phyloP scores from a whole-genome alignment of 30 jellyfish, hydroid and myxozoan species.

The Haliclystus octoradiatus region DNA sequence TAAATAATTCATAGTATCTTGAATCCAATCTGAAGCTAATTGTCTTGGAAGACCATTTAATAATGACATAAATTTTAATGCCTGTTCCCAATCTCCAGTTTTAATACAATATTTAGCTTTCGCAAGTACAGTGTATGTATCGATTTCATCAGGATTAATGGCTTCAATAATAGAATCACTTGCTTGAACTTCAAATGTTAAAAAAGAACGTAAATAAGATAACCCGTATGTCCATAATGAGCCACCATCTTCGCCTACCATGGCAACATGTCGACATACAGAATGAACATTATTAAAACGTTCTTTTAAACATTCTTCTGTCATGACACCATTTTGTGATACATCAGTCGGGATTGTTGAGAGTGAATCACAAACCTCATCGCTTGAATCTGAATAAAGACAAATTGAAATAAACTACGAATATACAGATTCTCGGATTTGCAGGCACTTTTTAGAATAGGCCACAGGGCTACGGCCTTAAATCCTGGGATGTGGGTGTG shows the following conservation, averaged over 20 bases:
- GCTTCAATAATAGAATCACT: slow-evolving; percentile 26
- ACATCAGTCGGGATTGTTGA: slow-evolving; percentile 71
- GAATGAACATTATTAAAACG: slow-evolving; percentile 57
- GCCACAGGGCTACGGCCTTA: too few species aligned
- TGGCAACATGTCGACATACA: slow-evolving; percentile 70
- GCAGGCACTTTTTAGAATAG: too few species aligned
- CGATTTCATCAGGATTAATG: slow-evolving; percentile 43
- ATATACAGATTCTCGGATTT: too few species aligned
- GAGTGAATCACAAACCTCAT: slow-evolving; percentile 29
- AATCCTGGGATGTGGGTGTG: too few species aligned
- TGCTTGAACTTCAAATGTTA: slow-evolving; percentile 40
- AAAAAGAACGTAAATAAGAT: slow-evolving; percentile 53
- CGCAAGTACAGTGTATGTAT: slow-evolving; percentile 68
- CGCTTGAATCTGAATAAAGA: slow-evolving; percentile 31
- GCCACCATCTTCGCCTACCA: slow-evolving; percentile 67
- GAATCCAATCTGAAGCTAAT: slow-evolving; percentile 75
- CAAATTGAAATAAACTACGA: too few species aligned
- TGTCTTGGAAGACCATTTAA: slow-evolving; percentile 66
- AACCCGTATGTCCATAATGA: slow-evolving; percentile 50
- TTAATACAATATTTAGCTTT: slow-evolving; percentile 63
- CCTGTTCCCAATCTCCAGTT: slow-evolving; percentile 68
- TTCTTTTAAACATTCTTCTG: slow-evolving; percentile 48
- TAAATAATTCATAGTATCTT: slow-evolving; percentile 56
- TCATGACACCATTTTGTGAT: slow-evolving; percentile 56
- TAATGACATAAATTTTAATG: slow-evolving; percentile 78